These are phyloP conservation scores for Quadroppia sp. DNA, from an alignment of 2,888 invertebrate species.

Conservation along the genomic window DNA sequence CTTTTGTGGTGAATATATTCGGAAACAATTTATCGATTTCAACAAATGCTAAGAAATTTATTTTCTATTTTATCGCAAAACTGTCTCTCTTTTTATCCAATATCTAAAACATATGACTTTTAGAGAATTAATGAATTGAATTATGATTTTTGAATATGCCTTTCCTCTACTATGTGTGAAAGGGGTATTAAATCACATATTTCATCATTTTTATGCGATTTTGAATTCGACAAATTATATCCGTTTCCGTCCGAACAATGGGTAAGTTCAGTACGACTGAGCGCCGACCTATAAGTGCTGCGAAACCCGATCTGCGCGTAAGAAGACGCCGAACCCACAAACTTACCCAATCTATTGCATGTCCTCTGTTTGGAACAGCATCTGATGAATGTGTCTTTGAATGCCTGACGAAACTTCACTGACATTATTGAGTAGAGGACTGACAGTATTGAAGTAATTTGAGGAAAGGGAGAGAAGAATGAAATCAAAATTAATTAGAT, in stretches of 20 bases:
- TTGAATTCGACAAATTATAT: neutral
- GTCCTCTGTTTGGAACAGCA: constrained; percentile 21
- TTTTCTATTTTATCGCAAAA: too few relatives aligned
- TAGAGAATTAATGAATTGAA: neutral
- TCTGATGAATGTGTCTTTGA: constrained; percentile 51
- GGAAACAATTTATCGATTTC: too few relatives aligned
- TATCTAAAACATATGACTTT: too few relatives aligned
- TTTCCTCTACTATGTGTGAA: neutral
- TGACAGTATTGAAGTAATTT: constrained; percentile 46
- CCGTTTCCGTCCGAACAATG: constrained; percentile 13
- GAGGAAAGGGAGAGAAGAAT: too few relatives aligned
- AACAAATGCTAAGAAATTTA: too few relatives aligned
- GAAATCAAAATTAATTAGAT: too few relatives aligned
- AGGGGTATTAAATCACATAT: neutral
- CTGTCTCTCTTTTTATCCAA: too few relatives aligned
- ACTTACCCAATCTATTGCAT: constrained; percentile 24
- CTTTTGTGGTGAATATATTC: too few relatives aligned
- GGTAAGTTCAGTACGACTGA: constrained; percentile 10
- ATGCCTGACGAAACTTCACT: constrained; percentile 53
- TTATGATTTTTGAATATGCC: neutral
- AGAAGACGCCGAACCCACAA: constrained; percentile 16
- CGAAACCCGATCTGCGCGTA: neutral
- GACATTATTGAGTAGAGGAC: constrained; percentile 54
- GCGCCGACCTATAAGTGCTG: neutral
- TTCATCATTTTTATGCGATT: neutral